Percentiles rank a stretch among this genome's conserved stretches.
These are phyloP conservation scores for Tapirus terrestris DNA, from an alignment of 2,113 vertebrate genomes.

Conservation along the genomic window DNA sequence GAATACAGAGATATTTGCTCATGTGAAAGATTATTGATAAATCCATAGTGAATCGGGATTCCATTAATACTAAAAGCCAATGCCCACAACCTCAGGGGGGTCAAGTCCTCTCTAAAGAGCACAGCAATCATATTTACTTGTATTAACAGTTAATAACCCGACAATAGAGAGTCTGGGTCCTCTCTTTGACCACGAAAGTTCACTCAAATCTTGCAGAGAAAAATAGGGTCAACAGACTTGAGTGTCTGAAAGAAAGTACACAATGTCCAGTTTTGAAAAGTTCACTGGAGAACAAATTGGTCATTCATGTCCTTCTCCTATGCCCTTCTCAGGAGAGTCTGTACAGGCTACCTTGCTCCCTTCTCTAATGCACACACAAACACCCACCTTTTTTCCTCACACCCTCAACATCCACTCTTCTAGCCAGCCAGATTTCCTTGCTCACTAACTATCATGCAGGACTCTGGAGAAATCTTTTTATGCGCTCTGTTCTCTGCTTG, in stretches of 20 bases:
- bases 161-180: neutral
- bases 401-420: neutral
- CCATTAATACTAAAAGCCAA: neutral
- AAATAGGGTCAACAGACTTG: neutral
- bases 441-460: neutral
- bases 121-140: neutral
- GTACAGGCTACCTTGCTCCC: neutral
- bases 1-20: neutral
- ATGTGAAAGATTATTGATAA: neutral
- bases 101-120: neutral
- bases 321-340: neutral
- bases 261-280: neutral
- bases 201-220: neutral
- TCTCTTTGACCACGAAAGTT: neutral
- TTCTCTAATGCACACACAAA: neutral
- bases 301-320: neutral
- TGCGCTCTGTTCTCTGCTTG: neutral
- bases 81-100: neutral
- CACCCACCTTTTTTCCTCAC: neutral
- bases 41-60: neutral
- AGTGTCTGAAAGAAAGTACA: neutral
- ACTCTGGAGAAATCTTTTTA: neutral
- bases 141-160: neutral
- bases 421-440: neutral
- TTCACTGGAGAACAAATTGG: neutral